Percentiles rank a stretch among this genome's conserved stretches.
Conservation (phyloP, 2,888 invertebrate genomes). For the Caenorhabditis imperialis region DNA sequence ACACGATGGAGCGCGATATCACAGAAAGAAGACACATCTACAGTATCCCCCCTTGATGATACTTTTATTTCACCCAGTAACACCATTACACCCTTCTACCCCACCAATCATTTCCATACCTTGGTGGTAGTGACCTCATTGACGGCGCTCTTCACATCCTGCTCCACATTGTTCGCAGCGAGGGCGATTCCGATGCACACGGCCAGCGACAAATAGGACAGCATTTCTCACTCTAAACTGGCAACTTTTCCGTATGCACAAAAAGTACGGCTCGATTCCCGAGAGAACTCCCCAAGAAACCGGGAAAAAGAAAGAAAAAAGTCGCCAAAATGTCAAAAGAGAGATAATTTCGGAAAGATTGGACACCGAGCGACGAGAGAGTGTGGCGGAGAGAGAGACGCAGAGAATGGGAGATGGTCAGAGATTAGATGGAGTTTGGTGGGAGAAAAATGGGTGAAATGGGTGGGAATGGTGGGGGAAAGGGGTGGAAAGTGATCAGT, state of each 20-base stretch:
- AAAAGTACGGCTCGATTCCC: no score
- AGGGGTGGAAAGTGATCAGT: conserved; percentile 12
- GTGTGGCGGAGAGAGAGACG: conserved; percentile 2
- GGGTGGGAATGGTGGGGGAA: conserved; percentile 2
- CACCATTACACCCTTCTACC: neutral
- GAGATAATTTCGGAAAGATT: conserved; percentile 37
- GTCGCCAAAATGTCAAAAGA: conserved; percentile 15
- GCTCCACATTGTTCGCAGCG: conserved; percentile 37
- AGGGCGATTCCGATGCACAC: conserved; percentile 41
- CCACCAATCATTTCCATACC: conserved; percentile 39
- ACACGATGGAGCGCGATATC: no score
- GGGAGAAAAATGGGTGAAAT: conserved; percentile 7
- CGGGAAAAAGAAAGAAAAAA: conserved; percentile 6
- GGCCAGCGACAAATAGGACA: conserved; percentile 35
- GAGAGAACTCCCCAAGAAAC: neutral
- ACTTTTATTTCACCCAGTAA: neutral
- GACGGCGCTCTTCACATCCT: conserved; percentile 64
- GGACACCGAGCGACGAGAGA: conserved; percentile 4
- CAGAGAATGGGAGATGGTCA: conserved; percentile 17
- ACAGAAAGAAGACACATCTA: neutral
- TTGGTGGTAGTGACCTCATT: conserved; percentile 68
- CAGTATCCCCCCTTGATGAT: neutral
- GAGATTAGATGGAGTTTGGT: conserved; percentile 20
- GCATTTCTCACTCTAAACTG: no score
- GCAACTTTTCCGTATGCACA: no score